Evolutionary conservation across 2,888 invertebrate genomes (phyloP), one percentile per base, ranked within the genome.

Genomic region (Xestobium rufovillosum): DNA sequence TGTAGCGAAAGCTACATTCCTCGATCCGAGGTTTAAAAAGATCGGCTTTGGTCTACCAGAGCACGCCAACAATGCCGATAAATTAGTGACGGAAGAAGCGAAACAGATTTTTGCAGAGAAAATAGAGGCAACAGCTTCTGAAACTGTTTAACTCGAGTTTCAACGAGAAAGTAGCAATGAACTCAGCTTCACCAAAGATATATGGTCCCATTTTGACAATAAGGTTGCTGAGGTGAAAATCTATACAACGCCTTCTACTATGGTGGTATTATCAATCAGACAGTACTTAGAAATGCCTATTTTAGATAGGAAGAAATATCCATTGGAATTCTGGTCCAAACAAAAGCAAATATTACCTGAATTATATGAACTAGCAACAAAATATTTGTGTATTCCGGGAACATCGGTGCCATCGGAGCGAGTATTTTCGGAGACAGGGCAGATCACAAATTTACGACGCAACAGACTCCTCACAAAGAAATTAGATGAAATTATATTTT

Each of bases 351-450:
- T 41, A 6, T 26, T 41, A 12, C 38, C 38, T 6, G 30, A 39
- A 26, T 13, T 41, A 11, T 39, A 39, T 28, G 27, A 41, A 35
- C 15, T 41, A 6, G 36, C 36, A 4, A 9, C 30, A 10, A 39
- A 39, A 38, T 50, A 51, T 39, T 30, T 38, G n/a, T 42, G 36
- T 27, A 39, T 47, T 23, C 50, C 49, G 4, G 44, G 33, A 3
- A 53, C 50, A 10, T 51, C 50, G 13, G 49, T 50, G 16, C 50
- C 51, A 4, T 47, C 47, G n/a, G 50, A 50, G 26, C 39, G 45
- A 33, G 49, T 52, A 13, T 50, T 52, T 41, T 52, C 48, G 1
- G 48, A 53, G 45, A 30, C 47, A 6, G 50, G 46, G 4, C 47
- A 47, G 23, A 14, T 52, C 4, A 50, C 44, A 4, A 51, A 51